phyloP scores from a whole-genome alignment of 2,888 invertebrate genomes.

The Charanyca ferruginea region DNA sequence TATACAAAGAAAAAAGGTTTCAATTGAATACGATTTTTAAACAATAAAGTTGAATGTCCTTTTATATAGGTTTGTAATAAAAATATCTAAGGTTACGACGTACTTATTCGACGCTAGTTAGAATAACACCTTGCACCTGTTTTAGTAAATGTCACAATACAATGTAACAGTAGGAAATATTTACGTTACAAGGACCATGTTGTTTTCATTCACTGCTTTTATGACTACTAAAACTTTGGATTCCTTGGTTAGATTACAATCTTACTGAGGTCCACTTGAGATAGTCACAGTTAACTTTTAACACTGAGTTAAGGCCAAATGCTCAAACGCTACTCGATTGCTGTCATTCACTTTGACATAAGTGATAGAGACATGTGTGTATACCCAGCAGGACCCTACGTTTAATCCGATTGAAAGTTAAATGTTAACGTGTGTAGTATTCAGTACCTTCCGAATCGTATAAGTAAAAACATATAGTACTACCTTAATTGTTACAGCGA shows the following conservation, averaged over 20 bases:
- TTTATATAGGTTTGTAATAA: conserved; percentile 15
- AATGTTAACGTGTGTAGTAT: too few relatives aligned
- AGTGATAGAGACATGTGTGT: too few relatives aligned
- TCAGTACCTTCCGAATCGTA: too few relatives aligned
- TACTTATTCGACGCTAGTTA: conserved; percentile 1
- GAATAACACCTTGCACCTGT: conserved; percentile 36
- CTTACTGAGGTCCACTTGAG: too few relatives aligned
- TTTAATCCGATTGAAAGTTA: too few relatives aligned
- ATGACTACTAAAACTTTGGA: neutral
- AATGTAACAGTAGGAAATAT: conserved; percentile 12
- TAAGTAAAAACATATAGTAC: too few relatives aligned
- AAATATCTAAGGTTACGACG: conserved; percentile 15
- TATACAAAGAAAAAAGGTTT: neutral
- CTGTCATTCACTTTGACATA: too few relatives aligned
- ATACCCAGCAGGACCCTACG: too few relatives aligned
- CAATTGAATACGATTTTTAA: neutral
- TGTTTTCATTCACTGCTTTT: neutral
- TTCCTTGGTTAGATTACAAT: conserved; percentile 3
- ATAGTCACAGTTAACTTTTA: too few relatives aligned
- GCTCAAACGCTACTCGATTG: too few relatives aligned
- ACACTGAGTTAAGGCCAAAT: too few relatives aligned
- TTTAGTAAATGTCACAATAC: conserved; percentile 38
- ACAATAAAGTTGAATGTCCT: conserved; percentile 7
- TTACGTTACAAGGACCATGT: neutral
- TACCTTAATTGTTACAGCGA: too few relatives aligned